Evolutionary conservation across 2,113 vertebrate genomes (phyloP).

Genomic region (Zapus hudsonius): DNA sequence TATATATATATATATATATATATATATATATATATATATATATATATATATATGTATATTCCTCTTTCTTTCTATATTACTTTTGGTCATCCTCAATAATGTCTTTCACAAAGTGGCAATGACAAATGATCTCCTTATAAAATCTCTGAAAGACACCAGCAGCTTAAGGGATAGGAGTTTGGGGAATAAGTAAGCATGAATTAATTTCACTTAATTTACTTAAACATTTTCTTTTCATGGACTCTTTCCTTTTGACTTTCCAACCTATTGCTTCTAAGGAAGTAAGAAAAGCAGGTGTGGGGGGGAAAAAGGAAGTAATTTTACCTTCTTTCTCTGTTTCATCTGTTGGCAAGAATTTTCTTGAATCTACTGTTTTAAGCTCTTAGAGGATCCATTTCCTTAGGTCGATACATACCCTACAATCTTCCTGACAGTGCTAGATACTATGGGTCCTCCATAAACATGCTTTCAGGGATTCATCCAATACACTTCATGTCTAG

Average conservation of each 20-base stretch:
- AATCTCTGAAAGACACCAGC: background rate
- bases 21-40: too few species aligned
- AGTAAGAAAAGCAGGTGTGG: accelerated
- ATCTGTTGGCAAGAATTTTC: background rate
- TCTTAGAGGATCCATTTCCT: background rate
- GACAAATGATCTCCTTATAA: background rate
- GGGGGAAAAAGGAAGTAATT: background rate
- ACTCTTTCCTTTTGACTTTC: background rate
- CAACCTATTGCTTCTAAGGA: background rate
- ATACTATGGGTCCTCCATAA: background rate
- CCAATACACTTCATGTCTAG: slow-evolving; percentile 37
- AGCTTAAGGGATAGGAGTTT: background rate
- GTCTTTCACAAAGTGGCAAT: background rate
- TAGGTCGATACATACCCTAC: background rate
- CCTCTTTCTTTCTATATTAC: too few species aligned
- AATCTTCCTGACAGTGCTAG: background rate
- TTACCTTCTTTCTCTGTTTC: background rate
- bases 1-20: too few species aligned
- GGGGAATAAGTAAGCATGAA: background rate
- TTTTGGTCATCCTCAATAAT: background rate
- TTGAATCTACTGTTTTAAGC: background rate
- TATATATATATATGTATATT: too few species aligned
- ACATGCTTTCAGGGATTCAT: slow-evolving; percentile 3
- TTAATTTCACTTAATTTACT: slow-evolving; percentile 21
- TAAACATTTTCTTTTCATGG: background rate